Base-by-base conservation (phyloP, 1,140 invertebrate genomes). In the Tigriopus japonicus region DNA sequence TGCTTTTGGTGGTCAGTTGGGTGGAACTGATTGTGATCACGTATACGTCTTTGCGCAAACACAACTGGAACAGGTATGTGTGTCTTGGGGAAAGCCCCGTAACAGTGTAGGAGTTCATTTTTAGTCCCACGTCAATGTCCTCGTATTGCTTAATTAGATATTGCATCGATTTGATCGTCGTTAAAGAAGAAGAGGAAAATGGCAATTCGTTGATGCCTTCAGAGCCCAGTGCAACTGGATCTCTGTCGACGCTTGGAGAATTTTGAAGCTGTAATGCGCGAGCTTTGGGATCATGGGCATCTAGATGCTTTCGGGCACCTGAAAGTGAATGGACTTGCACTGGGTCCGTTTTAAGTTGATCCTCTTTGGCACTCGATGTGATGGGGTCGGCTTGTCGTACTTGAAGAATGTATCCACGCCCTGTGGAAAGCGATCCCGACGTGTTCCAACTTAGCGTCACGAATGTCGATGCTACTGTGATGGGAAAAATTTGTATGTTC, bases 391-490 rank as follows among this genome's bases (percentile, higher is more conserved):
- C 55, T 41, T 41, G 28, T 23, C 42, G 35, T 9, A 58, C 55
- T 42, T 58, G 55, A 17, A 66, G 45, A 43, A 64, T 35, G 52
- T 66, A 66, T 52, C 54, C 65, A 19, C 55, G 28, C 17, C 55
- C 55, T 13, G 53, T 65, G 24, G 53, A 55, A 6, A 65, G 42
- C n/a, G 54, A 43, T 15, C 24, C 61, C 0, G 63, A 63, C 49
- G 64, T 60, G 52, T 66, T 66, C 66, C 66, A 66, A 21, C 65
- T 56, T 17, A 66, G 51, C 5, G 66, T 66, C 6, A 66, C 65
- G 63, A 66, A 66, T 0, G 65, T 66, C 0, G 66, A 65, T 7
- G 65, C 63, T 9, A 66, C 55, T 13, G 65, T 59, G 1, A 66
- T 24, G 0, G 65, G 63, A 35, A 66, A 62, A 7, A 66, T 60